phyloP scores from a whole-genome alignment of 2,113 vertebrate genomes.

The Entomyzon cyanotis region DNA sequence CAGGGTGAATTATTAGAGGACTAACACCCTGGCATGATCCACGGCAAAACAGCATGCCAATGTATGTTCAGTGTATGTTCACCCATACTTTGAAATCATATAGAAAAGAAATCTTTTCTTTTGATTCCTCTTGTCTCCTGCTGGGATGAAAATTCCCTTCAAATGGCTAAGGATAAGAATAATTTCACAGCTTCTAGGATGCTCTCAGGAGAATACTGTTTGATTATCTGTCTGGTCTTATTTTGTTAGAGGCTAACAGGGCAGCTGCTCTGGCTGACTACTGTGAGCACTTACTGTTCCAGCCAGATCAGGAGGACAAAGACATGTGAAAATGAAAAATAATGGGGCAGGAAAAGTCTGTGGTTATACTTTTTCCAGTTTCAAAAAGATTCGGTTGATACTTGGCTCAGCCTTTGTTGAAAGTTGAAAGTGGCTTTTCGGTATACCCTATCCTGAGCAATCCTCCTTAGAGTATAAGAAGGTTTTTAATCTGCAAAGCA shows the following conservation, averaged over 20 bases:
- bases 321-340: slow-evolving; percentile 55
- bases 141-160: neutral
- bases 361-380: slow-evolving; percentile 21
- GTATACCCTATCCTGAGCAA: neutral
- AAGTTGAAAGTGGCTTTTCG: slow-evolving; percentile 42
- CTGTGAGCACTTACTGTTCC: slow-evolving; percentile 41
- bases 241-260: slow-evolving; percentile 32
- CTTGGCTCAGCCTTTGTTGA: slow-evolving; percentile 26
- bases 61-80: neutral
- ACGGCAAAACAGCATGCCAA: neutral
- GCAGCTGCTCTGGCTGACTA: slow-evolving; percentile 1
- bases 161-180: neutral
- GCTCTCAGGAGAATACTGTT: neutral
- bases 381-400: neutral
- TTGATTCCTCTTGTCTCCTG: neutral
- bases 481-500: slow-evolving; percentile 31
- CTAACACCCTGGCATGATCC: neutral
- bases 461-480: neutral
- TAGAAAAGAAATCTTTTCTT: neutral
- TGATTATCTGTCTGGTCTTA: slow-evolving; percentile 35
- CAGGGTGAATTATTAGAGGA: neutral
- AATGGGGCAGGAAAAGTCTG: slow-evolving; percentile 35
- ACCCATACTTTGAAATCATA: neutral
- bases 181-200: neutral
- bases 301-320: slow-evolving; percentile 54